Percentiles rank a stretch among this genome's conserved stretches.
Evolutionary conservation across 2,797 vertebrate species (phyloP).

Genomic region (Siniperca obscura): DNA sequence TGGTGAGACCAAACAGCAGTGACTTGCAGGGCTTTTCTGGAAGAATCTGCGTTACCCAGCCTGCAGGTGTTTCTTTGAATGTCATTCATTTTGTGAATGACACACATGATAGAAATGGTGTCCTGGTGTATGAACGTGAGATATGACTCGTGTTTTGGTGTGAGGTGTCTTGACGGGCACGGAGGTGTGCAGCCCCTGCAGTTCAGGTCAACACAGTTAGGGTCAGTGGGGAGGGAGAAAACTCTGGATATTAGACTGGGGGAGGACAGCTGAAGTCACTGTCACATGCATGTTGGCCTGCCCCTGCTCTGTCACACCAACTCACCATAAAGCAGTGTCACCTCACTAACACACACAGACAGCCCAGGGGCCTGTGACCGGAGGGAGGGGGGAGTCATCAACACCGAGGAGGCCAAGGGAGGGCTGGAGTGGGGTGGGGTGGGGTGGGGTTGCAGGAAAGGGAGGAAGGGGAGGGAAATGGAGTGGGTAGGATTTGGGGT

Average conservation of each 20-base stretch:
- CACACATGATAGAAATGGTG: conserved; percentile 24
- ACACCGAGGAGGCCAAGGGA: conserved; percentile 48
- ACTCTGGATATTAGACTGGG: conserved; percentile 40
- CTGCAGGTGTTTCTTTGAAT: conserved; percentile 20
- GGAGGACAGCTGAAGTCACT: conserved; percentile 67
- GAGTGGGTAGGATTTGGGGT: conserved; percentile 42
- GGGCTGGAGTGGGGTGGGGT: conserved; percentile 4
- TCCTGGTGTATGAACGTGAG: neutral
- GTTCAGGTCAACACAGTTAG: conserved; percentile 21
- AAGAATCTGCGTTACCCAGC: neutral
- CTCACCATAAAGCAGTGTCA: conserved; percentile 72
- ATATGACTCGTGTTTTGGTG: conserved; percentile 19
- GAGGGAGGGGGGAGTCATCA: conserved; percentile 46
- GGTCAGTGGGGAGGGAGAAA: conserved; percentile 6
- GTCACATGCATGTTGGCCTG: conserved; percentile 75
- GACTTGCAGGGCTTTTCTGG: conserved; percentile 22
- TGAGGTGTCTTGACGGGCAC: conserved; percentile 10
- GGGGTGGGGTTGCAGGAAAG: conserved; percentile 64
- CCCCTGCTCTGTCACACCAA: conserved; percentile 67
- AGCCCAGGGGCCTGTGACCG: conserved; percentile 60
- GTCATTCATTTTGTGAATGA: conserved; percentile 42
- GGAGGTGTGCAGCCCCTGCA: conserved; percentile 12
- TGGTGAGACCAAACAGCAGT: conserved; percentile 9
- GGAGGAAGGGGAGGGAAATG: conserved; percentile 39
- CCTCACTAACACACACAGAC: conserved; percentile 77